Base-by-base conservation (phyloP, 2,797 vertebrate genomes). In the Craterocephalus amniculus region DNA sequence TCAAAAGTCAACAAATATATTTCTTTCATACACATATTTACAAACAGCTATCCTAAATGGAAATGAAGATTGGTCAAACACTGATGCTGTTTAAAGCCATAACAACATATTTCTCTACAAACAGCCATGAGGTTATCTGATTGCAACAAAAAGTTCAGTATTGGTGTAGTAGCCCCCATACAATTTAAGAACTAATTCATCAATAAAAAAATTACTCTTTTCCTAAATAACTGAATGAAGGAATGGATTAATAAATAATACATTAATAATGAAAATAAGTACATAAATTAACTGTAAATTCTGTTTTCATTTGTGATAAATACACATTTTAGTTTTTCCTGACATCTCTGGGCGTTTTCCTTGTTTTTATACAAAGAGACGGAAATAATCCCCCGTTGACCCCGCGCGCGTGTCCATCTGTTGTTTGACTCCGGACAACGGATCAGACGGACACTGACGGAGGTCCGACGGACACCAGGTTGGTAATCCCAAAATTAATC, bases 361-460 rank as follows among this genome's bases (percentile, higher is more conserved):
- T 74, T 58, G 64, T 81, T 74, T 81, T 18, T 26, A 64, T 35
- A 29, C 26, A 75, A 57, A 63, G 34, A 70, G 58, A 76, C n/a
- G 9, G 38, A 71, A 76, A 74, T 90, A 91, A 90, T 90, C 88
- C 81, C 67, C 61, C 20, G 69, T 69, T 88, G 87, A 89, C 79
- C 76, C 80, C 11, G 56, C 70, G 52, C 78, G 45, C 36, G 62
- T 81, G 89, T 89, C 77, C 88, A 90, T 89, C 86, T 91, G 90
- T 81, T 89, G 87, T 88, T 88, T 79, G 87, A 87, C 74, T 88
- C 79, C 74, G 85, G 87, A 82, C 84, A 70, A 45, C 40, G 78
- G 60, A 83, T 81, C 83, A 83, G 72, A 36, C 52, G 51, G 86
- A 84, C 86, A 63, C 73, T 78, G 83, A 83, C 85, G 84, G 80